Conservation (phyloP, 2,888 invertebrate species). For the Cryptophagus acutangulus region DNA sequence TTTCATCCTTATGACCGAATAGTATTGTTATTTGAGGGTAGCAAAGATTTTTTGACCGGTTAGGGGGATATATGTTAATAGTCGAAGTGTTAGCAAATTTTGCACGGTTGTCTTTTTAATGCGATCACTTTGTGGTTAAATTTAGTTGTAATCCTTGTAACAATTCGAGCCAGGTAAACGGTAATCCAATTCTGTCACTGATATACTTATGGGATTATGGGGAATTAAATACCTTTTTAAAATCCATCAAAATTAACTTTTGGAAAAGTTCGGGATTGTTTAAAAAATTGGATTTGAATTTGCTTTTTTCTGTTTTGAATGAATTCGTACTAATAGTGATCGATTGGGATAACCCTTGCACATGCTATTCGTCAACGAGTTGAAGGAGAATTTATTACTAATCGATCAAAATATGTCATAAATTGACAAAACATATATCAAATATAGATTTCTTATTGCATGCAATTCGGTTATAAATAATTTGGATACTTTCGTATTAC, state of each 20-base stretch:
- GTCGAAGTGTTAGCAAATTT: conserved; percentile 35
- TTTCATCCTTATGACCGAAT: conserved; percentile 34
- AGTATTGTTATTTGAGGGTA: conserved; percentile 22
- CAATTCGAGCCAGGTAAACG: conserved; percentile 3
- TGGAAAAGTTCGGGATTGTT: no score
- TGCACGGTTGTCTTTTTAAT: conserved; percentile 46
- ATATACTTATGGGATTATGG: not conserved
- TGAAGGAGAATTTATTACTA: conserved; percentile 2
- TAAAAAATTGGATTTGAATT: no score
- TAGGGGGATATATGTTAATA: conserved; percentile 34
- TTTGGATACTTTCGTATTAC: no score
- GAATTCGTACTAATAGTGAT: conserved; percentile 12
- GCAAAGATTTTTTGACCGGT: conserved; percentile 20
- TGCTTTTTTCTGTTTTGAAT: no score
- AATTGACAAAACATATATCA: conserved; percentile 2
- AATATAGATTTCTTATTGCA: no score
- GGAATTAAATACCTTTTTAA: no score
- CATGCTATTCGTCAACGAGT: conserved; percentile 6
- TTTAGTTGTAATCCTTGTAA: conserved; percentile 30
- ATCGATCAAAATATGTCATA: conserved; percentile 14
- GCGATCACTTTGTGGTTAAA: conserved; percentile 39
- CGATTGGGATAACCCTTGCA: conserved; percentile 9
- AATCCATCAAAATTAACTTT: no score
- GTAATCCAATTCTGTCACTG: conserved; percentile 3
- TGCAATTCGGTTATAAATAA: no score